A percentile compares a stretch with the other conserved stretches of the same genome.
phyloP scores from a whole-genome alignment of 2,113 vertebrate species.

The Callocephalon fimbriatum region DNA sequence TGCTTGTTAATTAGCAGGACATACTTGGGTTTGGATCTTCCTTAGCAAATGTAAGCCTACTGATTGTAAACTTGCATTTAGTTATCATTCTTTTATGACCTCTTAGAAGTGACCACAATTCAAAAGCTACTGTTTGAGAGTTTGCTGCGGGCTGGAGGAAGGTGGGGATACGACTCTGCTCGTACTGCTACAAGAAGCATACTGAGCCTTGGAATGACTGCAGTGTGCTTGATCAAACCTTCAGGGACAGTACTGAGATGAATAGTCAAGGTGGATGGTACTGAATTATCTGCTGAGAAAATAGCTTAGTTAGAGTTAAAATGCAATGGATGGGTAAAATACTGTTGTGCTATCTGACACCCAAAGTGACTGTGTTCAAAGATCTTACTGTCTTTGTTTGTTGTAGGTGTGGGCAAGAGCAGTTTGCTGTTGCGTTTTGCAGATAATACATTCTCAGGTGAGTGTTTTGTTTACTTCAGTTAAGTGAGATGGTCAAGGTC shows the following conservation, averaged over 20 bases:
- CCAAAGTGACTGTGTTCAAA: neutral
- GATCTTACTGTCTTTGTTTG: conserved; percentile 32
- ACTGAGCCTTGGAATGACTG: neutral
- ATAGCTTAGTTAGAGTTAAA: neutral
- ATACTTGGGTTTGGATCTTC: neutral
- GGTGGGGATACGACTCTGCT: neutral
- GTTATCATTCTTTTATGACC: neutral
- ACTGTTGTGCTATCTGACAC: neutral
- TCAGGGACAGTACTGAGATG: neutral
- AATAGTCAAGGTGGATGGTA: neutral
- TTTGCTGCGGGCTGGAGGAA: neutral
- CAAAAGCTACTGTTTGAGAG: neutral
- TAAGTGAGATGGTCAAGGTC: neutral
- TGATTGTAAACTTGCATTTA: neutral
- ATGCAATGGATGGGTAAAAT: neutral
- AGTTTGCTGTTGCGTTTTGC: conserved; percentile 96
- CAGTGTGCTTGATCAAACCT: neutral
- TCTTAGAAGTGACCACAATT: neutral
- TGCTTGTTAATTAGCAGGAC: neutral
- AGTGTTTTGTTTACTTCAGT: conserved; percentile 36
- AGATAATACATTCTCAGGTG: conserved; percentile 99
- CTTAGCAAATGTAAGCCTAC: neutral
- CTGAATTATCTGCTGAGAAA: neutral
- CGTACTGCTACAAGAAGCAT: neutral
- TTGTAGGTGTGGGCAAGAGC: conserved; percentile 96